Conservation (phyloP, 1,140 invertebrate genomes). For the Drosophila subobscura region DNA sequence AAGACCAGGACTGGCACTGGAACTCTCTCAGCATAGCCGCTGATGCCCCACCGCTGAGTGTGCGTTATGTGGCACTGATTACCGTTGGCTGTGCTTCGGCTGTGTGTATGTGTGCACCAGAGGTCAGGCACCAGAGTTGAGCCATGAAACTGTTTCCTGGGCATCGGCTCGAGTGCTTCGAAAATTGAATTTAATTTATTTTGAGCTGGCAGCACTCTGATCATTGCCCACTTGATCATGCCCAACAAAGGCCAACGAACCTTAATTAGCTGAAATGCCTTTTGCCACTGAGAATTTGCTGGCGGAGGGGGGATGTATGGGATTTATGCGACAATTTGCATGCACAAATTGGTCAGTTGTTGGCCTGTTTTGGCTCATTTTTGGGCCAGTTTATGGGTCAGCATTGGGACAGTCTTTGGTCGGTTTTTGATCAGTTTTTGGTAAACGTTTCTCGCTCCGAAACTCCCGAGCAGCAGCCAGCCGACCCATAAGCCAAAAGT, state of each 20-base stretch:
- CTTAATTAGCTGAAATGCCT: slow-evolving; percentile 25
- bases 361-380: too few species aligned
- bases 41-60: slow-evolving; percentile 32
- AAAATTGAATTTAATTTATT: slow-evolving; percentile 81
- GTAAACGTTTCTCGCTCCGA: too few species aligned
- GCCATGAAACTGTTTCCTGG: slow-evolving; percentile 54
- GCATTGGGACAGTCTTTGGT: too few species aligned
- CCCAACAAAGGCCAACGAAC: not conserved
- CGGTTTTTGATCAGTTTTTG: too few species aligned
- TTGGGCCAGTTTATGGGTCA: too few species aligned
- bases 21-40: not conserved
- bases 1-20: not conserved
- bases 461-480: too few species aligned
- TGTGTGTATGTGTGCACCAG: slow-evolving; percentile 16
- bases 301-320: not conserved
- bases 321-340: too few species aligned
- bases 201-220: slow-evolving; percentile 32
- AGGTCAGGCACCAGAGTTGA: slow-evolving; percentile 29
- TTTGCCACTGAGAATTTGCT: not conserved
- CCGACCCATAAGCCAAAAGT: too few species aligned
- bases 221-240: slow-evolving; percentile 7
- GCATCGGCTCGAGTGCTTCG: slow-evolving; percentile 41
- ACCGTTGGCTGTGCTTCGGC: slow-evolving; percentile 52
- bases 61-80: slow-evolving; percentile 80
- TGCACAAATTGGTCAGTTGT: not conserved